Base-by-base conservation (phyloP, 2,888 invertebrate species). In the Drosophila hamatofila region DNA sequence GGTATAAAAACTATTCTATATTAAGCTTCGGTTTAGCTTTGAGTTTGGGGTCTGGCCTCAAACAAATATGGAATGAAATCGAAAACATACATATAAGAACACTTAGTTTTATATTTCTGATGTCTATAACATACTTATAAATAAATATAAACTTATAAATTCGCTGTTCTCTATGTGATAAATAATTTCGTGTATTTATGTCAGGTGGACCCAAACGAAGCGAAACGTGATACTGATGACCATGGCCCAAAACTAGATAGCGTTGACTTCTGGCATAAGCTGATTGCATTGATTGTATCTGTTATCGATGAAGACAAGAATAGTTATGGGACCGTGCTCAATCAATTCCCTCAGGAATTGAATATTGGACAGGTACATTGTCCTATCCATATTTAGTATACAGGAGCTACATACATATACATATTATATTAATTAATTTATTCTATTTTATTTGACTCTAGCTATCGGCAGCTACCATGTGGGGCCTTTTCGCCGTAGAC, bases 261-360 rank as follows among this genome's bases (percentile, higher is more conserved):
- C 72, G 96, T 99, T 39, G 98, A 98, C 93, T 99, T 99, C 94
- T 99, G 99, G 99, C 98, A 98, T 94, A 98, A 98, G 92, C 94
- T 99, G 68, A 98, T 99, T 79, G 98, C 98, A 35, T 95, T 99
- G 70, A 98, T 99, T 82, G 98, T 98, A 60, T 98, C 99, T 74
- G 99, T 99, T 72, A 98, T 99, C 91, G 99, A 99, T 93, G 99
- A 99, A 93, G 99, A 99, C 93, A 96, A 97, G 91, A 99, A 98
- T 92, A 98, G 98, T 93, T 99, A 99, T 92, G 98, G 98, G 27
- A 97, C 98, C 12, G 99, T 99, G 51, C 95, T 99, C 67, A 99
- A 99, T 93, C 99, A 99, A 94, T 99, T 99, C 93, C 99, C 99
- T 0, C 98, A 99, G 93, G 99, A 99, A 93, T 94, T 99, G 71